Evolutionary conservation across 2,888 invertebrate genomes (phyloP).

Genomic region (Xanthorhoe designata): DNA sequence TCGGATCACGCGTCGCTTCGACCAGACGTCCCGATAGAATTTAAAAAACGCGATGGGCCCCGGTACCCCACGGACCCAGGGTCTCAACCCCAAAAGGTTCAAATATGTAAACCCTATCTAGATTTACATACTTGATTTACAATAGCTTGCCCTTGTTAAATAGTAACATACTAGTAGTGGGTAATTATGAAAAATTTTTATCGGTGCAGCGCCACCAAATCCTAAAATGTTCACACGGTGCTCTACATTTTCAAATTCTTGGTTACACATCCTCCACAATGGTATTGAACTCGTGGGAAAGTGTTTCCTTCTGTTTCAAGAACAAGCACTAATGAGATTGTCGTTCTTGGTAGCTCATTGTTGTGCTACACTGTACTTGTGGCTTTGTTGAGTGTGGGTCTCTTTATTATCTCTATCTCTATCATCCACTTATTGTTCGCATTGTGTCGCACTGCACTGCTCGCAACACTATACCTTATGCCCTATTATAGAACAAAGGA

Average conservation of each 20-base stretch:
- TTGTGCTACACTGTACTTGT: conserved; percentile 4
- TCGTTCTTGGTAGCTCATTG: conserved; percentile 14
- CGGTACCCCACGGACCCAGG: too few species aligned
- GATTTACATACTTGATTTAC: too few species aligned
- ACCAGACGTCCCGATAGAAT: too few species aligned
- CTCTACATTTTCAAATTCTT: background rate
- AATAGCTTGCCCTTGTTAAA: too few species aligned
- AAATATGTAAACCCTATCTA: too few species aligned
- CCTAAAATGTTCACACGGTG: background rate
- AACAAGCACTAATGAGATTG: conserved; percentile 14
- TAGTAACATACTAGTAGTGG: too few species aligned
- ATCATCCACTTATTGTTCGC: conserved; percentile 4
- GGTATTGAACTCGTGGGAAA: conserved; percentile 18
- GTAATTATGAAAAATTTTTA: too few species aligned
- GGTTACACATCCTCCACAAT: background rate
- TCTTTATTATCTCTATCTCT: too few species aligned
- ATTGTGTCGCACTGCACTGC: conserved; percentile 10
- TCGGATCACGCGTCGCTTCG: too few species aligned
- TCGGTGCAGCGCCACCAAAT: too few species aligned
- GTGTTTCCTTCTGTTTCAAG: conserved; percentile 24
- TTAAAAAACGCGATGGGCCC: too few species aligned
- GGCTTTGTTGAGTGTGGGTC: conserved; percentile 1
- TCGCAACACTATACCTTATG: conserved; percentile 8
- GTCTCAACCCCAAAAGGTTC: too few species aligned
- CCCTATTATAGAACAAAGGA: conserved; percentile 14